phyloP scores from a whole-genome alignment of 1,140 invertebrate species.

The Aphelinus atriplicis region DNA sequence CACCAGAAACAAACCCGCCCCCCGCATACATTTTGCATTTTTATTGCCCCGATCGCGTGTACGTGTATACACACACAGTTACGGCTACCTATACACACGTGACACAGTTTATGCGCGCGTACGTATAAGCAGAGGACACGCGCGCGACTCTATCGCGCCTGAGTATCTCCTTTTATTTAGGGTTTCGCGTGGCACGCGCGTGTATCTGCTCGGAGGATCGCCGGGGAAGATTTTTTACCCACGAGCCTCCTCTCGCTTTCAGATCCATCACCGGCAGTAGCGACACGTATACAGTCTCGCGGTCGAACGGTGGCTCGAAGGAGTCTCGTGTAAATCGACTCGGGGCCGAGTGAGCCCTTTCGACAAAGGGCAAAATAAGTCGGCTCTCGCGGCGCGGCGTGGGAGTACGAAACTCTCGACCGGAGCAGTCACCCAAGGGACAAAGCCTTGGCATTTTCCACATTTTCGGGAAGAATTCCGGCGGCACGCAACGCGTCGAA shows the following conservation, averaged over 20 bases:
- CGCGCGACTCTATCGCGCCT: conserved; percentile 8
- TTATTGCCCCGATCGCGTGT: conserved; percentile 51
- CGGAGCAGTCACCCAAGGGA: too few species aligned
- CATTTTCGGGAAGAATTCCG: not conserved
- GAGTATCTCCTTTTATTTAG: conserved; percentile 28
- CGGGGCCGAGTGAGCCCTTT: too few species aligned
- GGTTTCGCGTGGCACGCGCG: conserved; percentile 18
- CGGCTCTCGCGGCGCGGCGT: not conserved
- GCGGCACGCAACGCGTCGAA: not conserved
- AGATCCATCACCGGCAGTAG: too few species aligned
- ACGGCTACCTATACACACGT: conserved; percentile 34
- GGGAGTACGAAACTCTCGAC: not conserved
- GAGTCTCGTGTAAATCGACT: too few species aligned
- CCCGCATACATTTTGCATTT: conserved; percentile 59
- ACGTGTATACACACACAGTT: conserved; percentile 18
- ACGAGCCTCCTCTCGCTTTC: not conserved
- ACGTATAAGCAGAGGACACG: not conserved
- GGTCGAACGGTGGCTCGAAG: too few species aligned
- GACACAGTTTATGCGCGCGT: conserved; percentile 24
- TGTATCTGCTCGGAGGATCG: not conserved
- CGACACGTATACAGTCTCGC: too few species aligned
- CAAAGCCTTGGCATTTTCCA: too few species aligned
- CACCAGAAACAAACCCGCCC: conserved; percentile 2
- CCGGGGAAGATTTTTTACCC: not conserved
- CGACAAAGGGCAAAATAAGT: too few species aligned